Evolutionary conservation across 2,888 invertebrate genomes (phyloP).

Genomic region (Lasioglossum oenotherae): DNA sequence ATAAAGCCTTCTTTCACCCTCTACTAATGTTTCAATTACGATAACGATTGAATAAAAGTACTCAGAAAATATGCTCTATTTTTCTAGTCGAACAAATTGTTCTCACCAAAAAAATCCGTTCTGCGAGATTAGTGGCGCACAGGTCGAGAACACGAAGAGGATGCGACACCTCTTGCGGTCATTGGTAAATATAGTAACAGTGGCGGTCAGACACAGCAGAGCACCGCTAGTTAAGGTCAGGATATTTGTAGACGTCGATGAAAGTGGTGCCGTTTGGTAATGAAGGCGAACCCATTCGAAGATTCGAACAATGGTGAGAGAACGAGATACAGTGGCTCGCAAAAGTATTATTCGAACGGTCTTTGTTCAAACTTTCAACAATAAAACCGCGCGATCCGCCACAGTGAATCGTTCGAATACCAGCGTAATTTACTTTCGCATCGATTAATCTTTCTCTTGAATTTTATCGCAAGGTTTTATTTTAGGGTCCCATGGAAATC

Average conservation of each 20-base stretch:
- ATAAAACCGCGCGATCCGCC: neutral
- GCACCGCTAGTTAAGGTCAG: constrained; percentile 57
- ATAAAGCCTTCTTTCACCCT: too few relatives aligned
- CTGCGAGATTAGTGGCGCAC: constrained; percentile 21
- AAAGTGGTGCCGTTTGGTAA: constrained; percentile 39
- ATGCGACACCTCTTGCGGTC: constrained; percentile 31
- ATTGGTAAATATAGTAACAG: constrained; percentile 40
- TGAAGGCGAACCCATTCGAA: constrained; percentile 16
- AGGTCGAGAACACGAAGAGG: constrained; percentile 22
- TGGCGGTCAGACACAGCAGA: constrained; percentile 48
- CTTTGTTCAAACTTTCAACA: neutral
- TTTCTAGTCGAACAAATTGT: too few relatives aligned
- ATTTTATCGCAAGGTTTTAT: too few relatives aligned
- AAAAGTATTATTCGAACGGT: neutral
- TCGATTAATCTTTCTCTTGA: too few relatives aligned
- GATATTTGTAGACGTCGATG: constrained; percentile 55
- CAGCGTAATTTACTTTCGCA: too few relatives aligned
- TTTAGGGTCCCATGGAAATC: too few relatives aligned
- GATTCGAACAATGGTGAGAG: neutral
- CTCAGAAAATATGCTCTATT: too few relatives aligned
- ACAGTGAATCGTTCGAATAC: neutral
- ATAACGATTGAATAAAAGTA: too few relatives aligned
- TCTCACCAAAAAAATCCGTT: too few relatives aligned
- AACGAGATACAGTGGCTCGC: neutral
- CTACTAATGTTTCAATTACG: too few relatives aligned